Percentiles rank a stretch among this genome's conserved stretches.
Evolutionary conservation across 2,888 invertebrate species (phyloP).

Genomic region (Lepidochitona cinerea): DNA sequence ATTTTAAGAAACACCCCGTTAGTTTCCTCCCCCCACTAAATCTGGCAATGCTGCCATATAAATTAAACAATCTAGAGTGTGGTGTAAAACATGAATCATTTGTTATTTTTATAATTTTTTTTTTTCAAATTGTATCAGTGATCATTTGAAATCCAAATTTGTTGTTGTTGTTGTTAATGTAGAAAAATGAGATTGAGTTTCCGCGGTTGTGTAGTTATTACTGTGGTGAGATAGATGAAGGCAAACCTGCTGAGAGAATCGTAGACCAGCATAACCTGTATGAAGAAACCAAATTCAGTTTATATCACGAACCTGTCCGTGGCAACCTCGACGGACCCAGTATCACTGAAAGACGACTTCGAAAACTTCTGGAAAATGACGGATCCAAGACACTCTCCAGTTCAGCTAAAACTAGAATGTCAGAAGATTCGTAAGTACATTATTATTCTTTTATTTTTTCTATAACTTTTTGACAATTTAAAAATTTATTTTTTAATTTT

Average conservation of each 20-base stretch:
- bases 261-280: slow-evolving; percentile 63
- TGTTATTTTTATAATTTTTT: too few species aligned
- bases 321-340: slow-evolving; percentile 45
- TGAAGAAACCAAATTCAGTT: slow-evolving; percentile 63
- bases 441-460: not conserved
- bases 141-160: too few species aligned
- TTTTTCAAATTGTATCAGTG: too few species aligned
- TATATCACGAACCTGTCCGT: slow-evolving; percentile 52
- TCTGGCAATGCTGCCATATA: too few species aligned
- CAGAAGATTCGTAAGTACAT: not conserved
- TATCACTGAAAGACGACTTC: slow-evolving; percentile 52
- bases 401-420: slow-evolving; percentile 17
- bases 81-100: too few species aligned
- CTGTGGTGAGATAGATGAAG: slow-evolving; percentile 38
- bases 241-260: slow-evolving; percentile 55
- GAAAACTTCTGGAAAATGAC: slow-evolving; percentile 53
- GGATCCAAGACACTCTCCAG: slow-evolving; percentile 31
- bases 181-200: slow-evolving; percentile 55
- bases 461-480: not conserved
- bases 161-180: too few species aligned
- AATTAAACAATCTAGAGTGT: too few species aligned
- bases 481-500: not conserved
- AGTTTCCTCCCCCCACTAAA: too few species aligned
- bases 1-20: too few species aligned
- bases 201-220: slow-evolving; percentile 48